phyloP scores from a whole-genome alignment of 2,113 vertebrate species.

The Melanerpes formicivorus region DNA sequence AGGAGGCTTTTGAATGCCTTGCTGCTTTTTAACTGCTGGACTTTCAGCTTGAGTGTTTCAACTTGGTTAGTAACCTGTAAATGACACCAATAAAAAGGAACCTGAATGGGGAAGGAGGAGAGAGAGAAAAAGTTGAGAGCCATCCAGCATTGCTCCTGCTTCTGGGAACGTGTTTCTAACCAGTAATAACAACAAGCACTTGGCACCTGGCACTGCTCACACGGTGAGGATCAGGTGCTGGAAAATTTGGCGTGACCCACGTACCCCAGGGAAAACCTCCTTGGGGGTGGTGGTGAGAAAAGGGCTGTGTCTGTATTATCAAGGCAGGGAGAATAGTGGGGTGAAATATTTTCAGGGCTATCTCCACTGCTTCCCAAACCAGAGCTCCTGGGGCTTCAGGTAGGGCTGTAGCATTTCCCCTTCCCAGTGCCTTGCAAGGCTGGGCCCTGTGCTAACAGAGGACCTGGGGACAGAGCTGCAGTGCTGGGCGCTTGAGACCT shows the following conservation, averaged over 20 bases:
- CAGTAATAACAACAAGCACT: slow-evolving; percentile 3
- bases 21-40: slow-evolving; percentile 56
- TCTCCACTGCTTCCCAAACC: neutral
- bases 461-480: neutral
- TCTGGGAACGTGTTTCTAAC: slow-evolving; percentile 4
- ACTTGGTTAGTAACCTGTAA: slow-evolving; percentile 72
- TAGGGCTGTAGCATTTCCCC: neutral
- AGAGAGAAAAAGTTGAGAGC: neutral
- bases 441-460: neutral
- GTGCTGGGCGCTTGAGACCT: neutral
- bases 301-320: neutral
- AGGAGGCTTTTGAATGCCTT: slow-evolving; percentile 42
- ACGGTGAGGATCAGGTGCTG: neutral
- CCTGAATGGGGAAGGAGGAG: slow-evolving; percentile 10
- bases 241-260: neutral
- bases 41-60: slow-evolving; percentile 68
- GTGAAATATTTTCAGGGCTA: neutral
- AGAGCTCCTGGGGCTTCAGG: fast-evolving
- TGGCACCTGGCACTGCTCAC: neutral
- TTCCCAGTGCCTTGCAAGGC: fast-evolving
- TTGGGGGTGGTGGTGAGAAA: fast-evolving
- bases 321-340: neutral
- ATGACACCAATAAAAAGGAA: slow-evolving; percentile 55
- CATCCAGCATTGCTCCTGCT: neutral
- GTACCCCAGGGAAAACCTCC: neutral